Base-by-base conservation (phyloP, 1,140 invertebrate species). In the Pseudomyrmex dendroicus region DNA sequence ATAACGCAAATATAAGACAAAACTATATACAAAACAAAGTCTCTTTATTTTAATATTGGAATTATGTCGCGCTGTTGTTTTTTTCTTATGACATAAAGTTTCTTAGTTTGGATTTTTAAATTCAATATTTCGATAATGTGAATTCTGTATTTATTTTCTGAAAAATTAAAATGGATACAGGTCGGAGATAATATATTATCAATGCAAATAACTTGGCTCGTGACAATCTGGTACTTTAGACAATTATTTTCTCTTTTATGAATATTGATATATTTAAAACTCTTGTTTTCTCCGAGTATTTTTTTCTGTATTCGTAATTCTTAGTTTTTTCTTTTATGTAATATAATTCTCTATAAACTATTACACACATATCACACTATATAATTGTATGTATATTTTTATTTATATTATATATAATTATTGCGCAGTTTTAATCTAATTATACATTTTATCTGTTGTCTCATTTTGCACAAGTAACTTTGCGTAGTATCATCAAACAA, bases 321-420 rank as follows among this genome's bases (percentile, higher is more conserved):
- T 35, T 35, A 35, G 35, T 35, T 35, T 5, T 35, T 35, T 35
- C 35, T 35, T 35, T 35, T 35, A 35, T 35, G 35, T 35, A 35
- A 35, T 35, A 35, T 35, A 5, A 35, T 35, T 35, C 22, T 35
- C 0, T 2, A 15, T 48, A 25, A 0, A 10, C 61, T 73, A 73
- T 35, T 35, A 35, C 5, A 35, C 35, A 7, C 35, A 4, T 25
- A 61, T 13, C n/a, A 62, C n/a, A 62, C 13, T 48, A 62, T 48
- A 46, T 2, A 59, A 25, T 25, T 20, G 22, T 73, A 73, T 59
- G 59, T 22, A 15, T 59, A 46, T 4, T 15, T 3, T 62, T 62
- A 12, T 74, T 74, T 74, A n/a, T 8, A n/a, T 74, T 74, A n/a
- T 12, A 12, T 48, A 62, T 74, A 62, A 8, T 62, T 54, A 8